Evolutionary conservation across 1,140 invertebrate species (phyloP), one percentile per base, ranked within the genome.

Genomic region (Bemisia tabaci): DNA sequence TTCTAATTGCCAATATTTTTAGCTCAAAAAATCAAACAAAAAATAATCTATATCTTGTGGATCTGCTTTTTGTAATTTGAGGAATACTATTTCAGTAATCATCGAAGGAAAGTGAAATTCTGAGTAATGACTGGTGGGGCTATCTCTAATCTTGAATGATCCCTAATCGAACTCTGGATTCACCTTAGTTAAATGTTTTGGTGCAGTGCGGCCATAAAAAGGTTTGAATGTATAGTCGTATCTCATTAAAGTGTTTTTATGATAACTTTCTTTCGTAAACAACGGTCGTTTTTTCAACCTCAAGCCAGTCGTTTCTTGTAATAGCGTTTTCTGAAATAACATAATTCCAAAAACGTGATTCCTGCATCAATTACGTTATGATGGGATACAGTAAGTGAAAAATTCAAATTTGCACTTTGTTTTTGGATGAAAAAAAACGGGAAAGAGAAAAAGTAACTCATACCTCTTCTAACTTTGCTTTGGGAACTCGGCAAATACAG

Each of bases 401-500:
- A 48, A 48, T 48, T 27, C 65, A 66, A 59, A 39, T 12, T 25
- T 22, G 17, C 26, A 17, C 9, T 26, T 2, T n/a, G 11, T 60
- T 23, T 22, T 9, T 5, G 9, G 17, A 21, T 9, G 22, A 22
- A 22, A 2, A 17, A 66, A 63, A 25, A 26, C 5, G 48, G 12
- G 12, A 26, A 61, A 23, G 23, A 21, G 5, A 24, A 66, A 17
- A 21, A 27, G 60, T 61, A 66, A 22, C 64, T 68, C 68, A 70
- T 80, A 88, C 87, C 76, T 98, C 96, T 81, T 99, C 96, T 12
- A 99, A 77, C 81, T 99, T 99, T 33, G 89, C 89, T 79, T 99
- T 98, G 0, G 97, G 97, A 2, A 99, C 97, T 69, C 97, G 80
- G 76, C 97, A 99, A 69, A 99, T 98, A 74, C 97, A 99, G 77